A percentile compares a stretch with the other conserved stretches of the same genome.
These are phyloP conservation scores for Apomyelois bistriatella DNA, from an alignment of 2,888 invertebrate species.

Conservation along the genomic window DNA sequence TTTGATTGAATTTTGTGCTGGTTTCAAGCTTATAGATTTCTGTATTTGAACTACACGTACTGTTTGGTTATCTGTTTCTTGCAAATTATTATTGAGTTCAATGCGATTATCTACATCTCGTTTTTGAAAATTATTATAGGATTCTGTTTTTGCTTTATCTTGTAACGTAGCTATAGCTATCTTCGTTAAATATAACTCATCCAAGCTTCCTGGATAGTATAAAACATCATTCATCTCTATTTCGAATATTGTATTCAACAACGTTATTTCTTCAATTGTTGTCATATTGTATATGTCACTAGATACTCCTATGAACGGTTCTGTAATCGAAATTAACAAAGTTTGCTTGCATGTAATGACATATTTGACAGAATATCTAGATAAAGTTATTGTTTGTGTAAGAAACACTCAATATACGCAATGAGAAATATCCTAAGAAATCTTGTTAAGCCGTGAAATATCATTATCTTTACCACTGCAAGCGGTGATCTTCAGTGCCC, in stretches of 20 bases:
- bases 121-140: conserved; percentile 39
- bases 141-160: conserved; percentile 27
- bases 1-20: conserved; percentile 27
- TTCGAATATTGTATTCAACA: conserved; percentile 51
- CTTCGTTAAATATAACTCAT: conserved; percentile 56
- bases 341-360: background rate
- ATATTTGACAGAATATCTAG: too few relatives aligned
- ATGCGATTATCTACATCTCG: conserved; percentile 30
- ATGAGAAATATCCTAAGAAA: too few relatives aligned
- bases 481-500: too few relatives aligned
- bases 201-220: conserved; percentile 46
- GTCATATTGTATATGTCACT: conserved; percentile 37
- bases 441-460: too few relatives aligned
- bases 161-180: conserved; percentile 51
- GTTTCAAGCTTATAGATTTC: conserved; percentile 12
- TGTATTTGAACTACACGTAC: background rate
- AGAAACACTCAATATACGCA: background rate
- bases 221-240: conserved; percentile 48
- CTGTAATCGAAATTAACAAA: conserved; percentile 42
- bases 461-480: too few relatives aligned
- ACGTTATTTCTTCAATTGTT: conserved; percentile 48
- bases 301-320: conserved; percentile 35
- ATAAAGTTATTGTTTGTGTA: background rate
- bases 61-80: background rate
- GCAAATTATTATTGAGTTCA: background rate